Base-by-base conservation (phyloP, 2,888 invertebrate species). In the Erebia ligea region DNA sequence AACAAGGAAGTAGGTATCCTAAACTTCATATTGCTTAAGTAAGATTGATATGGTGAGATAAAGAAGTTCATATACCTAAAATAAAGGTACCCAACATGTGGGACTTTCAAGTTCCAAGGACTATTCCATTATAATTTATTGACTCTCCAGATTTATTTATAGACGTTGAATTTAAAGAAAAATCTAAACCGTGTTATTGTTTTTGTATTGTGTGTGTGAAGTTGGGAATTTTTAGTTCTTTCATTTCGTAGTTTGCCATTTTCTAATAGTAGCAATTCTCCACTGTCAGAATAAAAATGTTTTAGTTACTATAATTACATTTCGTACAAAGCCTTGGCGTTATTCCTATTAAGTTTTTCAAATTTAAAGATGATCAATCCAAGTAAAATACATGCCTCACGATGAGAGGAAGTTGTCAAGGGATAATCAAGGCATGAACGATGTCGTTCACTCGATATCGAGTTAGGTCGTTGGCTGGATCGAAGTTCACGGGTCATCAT, bases 341-440 rank as follows among this genome's bases (percentile, higher is more conserved):
- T 54, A 17, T 17, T 19, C 17, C 10, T 19, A 6, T 50, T 50
- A 13, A 1, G 50, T n/a, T 15, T 54, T 19, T 11, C 54, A 54
- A 40, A 59, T 59, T 40, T 17, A 15, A 48, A 21, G 21, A 21
- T 34, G 64, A 57, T 66, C 58, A 67, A 67, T 67, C 25, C 58
- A 58, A 67, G 67, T 58, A 58, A 67, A 58, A 58, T 57, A 74
- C 75, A 73, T 76, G 72, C 69, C 72, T 74, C 69, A 75, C 68
- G 79, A 81, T 84, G 81, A 89, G 86, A 90, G 90, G 89, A 90
- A 85, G 87, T 87, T 88, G 89, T 87, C 83, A 83, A 81, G 83
- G 88, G 87, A 87, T 89, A 87, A 90, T 88, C 88, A 86, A 88
- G 85, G 79, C 86, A 88, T 90, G 85, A 92, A 89, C 83, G 88